Base-by-base conservation (phyloP, 2,888 invertebrate genomes). In the Alentia gelatinosa region DNA sequence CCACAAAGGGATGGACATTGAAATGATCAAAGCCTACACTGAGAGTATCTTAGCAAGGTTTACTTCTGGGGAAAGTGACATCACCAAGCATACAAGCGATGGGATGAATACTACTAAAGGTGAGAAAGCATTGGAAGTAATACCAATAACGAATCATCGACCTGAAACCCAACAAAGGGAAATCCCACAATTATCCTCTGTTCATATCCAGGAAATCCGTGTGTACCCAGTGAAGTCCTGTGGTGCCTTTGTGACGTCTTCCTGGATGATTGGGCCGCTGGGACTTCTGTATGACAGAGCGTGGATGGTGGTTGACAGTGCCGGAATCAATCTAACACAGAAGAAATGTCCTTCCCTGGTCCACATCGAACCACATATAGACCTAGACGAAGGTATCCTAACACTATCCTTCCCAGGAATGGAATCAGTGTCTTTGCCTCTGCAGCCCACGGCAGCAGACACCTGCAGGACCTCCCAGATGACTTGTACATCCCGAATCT, bases 211-310 rank as follows among this genome's bases (percentile, higher is more conserved):
- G 23, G 95, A 97, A 92, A 97, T 98, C 92, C 97, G 97, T 94
- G 97, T 99, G 84, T 99, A 98, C 96, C 99, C 99, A 0, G 97
- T 99, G 7, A 99, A 99, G 96, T 99, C 99, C 0, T 99, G 99
- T 96, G 98, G 97, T 0, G 97, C 98, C 9, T 98, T 97, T 94
- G 97, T 93, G 93, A 95, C 98, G 39, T 94, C 94, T 23, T 93
- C 96, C 9, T 99, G 99, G 98, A 96, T 97, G 91, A 96, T 99
- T 90, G 97, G 97, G 19, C 94, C 96, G 0, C 97, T 97, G 94
- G 99, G 99, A 0, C 97, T 99, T 47, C 97, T 97, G 94, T 98
- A 97, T 96, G 99, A 99, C 96, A 97, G 99, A 93, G 97, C 98
- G 94, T 99, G 99, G 98, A 98, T 99, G 98, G 97, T 99, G 92